Evolutionary conservation across 2,797 vertebrate species (phyloP).

Genomic region (Chelon labrosus): DNA sequence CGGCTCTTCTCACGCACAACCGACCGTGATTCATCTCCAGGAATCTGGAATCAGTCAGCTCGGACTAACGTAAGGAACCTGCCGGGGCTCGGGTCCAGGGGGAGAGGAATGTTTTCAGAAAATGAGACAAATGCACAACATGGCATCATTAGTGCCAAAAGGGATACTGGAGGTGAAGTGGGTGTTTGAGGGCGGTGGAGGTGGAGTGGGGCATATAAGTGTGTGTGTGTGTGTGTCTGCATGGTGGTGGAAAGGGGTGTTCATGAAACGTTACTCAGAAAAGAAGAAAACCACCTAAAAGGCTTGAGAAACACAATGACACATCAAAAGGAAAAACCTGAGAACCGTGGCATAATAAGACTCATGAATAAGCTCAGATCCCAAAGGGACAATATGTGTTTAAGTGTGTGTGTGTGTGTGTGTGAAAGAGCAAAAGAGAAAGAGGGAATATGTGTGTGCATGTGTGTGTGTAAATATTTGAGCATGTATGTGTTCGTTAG

Average conservation of each 20-base stretch:
- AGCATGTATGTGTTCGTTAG: neutral
- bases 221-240: conserved; percentile 14
- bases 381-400: conserved; percentile 69
- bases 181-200: conserved; percentile 26
- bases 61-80: conserved; percentile 64
- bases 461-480: conserved; percentile 10
- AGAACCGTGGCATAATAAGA: conserved; percentile 75
- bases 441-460: neutral
- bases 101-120: conserved; percentile 44
- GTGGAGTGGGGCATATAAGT: conserved; percentile 3
- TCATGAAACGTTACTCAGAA: conserved; percentile 63
- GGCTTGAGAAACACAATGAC: conserved; percentile 71
- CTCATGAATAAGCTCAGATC: conserved; percentile 75
- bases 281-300: conserved; percentile 76
- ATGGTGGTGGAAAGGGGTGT: conserved; percentile 22
- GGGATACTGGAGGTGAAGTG: conserved; percentile 62
- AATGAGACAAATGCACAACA: conserved; percentile 65
- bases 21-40: conserved; percentile 62
- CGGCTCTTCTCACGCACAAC: conserved; percentile 81
- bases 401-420: conserved; percentile 37
- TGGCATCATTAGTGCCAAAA: conserved; percentile 63
- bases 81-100: conserved; percentile 45
- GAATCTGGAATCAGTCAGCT: conserved; percentile 81
- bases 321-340: conserved; percentile 80
- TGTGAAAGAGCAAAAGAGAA: neutral